Percentiles rank a stretch among this genome's conserved stretches.
Evolutionary conservation across 2,797 vertebrate species (phyloP).

Genomic region (Falco novaeseelandiae): DNA sequence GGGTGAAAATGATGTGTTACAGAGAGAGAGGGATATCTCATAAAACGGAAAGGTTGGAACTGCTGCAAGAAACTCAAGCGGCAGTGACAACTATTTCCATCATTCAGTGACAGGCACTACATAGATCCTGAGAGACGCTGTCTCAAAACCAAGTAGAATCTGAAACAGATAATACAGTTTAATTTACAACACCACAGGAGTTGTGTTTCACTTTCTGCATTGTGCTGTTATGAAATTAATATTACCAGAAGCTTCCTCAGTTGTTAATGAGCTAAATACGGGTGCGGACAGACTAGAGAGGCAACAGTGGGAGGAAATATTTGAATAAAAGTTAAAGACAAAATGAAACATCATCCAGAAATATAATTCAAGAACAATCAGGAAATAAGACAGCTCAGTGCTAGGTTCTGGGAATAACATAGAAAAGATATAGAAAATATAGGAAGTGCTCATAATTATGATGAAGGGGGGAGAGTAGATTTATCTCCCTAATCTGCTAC

Average conservation of each 20-base stretch:
- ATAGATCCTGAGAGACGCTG: background rate
- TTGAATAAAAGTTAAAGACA: background rate
- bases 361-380: background rate
- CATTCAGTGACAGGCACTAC: background rate
- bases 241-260: background rate
- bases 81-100: background rate
- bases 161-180: background rate
- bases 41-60: background rate
- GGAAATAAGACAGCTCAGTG: background rate
- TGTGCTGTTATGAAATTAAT: background rate
- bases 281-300: background rate
- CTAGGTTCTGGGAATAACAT: background rate
- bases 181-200: background rate
- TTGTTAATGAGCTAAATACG: background rate
- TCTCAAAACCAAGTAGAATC: background rate
- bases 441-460: background rate
- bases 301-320: background rate
- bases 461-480: background rate
- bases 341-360: background rate
- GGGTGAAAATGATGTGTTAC: background rate
- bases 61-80: background rate
- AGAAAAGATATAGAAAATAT: background rate
- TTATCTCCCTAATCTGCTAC: background rate
- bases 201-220: background rate
- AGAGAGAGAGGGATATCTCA: accelerated